These are phyloP conservation scores for Caretta caretta DNA, from an alignment of 2,113 vertebrate species.

Conservation along the genomic window DNA sequence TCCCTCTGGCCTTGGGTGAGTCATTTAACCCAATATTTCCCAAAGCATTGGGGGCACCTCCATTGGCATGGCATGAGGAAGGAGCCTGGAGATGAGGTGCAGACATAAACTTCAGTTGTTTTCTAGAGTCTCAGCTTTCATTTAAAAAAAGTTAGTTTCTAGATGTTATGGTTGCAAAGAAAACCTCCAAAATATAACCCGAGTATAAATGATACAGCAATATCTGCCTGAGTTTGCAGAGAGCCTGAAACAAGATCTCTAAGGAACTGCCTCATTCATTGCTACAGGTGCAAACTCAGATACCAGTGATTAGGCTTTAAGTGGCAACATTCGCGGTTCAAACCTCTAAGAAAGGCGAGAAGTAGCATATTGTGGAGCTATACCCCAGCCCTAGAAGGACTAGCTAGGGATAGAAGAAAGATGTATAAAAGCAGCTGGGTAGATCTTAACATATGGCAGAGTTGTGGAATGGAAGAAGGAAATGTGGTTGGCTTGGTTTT, in stretches of 20 bases:
- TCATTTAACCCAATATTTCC: not conserved
- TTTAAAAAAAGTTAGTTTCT: not conserved
- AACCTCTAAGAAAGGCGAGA: not conserved
- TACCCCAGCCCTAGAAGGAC: not conserved
- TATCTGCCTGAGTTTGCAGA: not conserved
- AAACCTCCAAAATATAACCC: not conserved
- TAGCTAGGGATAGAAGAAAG: not conserved
- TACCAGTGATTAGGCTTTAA: not conserved
- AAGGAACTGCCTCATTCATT: not conserved
- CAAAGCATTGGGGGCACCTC: fast-evolving
- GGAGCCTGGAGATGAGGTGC: not conserved
- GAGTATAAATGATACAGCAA: not conserved
- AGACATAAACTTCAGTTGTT: not conserved
- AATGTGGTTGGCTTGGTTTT: no score
- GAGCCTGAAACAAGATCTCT: not conserved
- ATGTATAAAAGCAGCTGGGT: not conserved
- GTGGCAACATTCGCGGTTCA: not conserved
- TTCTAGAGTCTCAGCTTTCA: not conserved
- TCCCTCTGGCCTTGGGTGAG: not conserved
- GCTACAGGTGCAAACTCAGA: not conserved
- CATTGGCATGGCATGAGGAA: not conserved
- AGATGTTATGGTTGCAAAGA: not conserved
- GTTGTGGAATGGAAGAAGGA: not conserved
- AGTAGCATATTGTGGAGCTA: fast-evolving
- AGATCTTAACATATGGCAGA: not conserved